Evolutionary conservation across 1,140 invertebrate species (phyloP), one percentile per base, ranked within the genome.

Genomic region (Oppia nitens): DNA sequence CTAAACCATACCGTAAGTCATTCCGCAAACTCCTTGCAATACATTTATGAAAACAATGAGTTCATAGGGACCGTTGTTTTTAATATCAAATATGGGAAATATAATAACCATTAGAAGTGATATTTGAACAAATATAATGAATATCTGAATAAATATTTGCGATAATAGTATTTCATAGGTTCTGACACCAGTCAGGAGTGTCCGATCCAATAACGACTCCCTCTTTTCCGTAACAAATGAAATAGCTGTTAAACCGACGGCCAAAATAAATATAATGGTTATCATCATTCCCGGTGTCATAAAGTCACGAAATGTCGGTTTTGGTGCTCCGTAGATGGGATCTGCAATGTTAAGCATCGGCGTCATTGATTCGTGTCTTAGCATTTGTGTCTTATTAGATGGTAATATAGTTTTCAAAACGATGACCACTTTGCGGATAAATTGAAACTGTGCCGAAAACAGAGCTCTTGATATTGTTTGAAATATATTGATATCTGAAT

Each of bases 271-370:
- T 1, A 91, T 86, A 67, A 94, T 92, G 17, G 87, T 40, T 61
- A 94, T 74, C 68, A 94, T 90, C 57, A 94, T 84, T 64, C 90
- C 91, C 45, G 91, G 90, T 27, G 90, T 88, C 61, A 93, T 90
- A 72, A 94, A 96, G 71, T 94, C 85, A 1, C 87, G 91, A 68
- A 93, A 94, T 69, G 29, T 27, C 11, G 55, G 50, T 1, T 57
- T 24, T 2, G 53, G 11, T 20, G 29, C 20, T 3, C 60, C 60
- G 24, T 61, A 61, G 17, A 61, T 40, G 11, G 60, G 53, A n/a
- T n/a, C n/a, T n/a, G n/a, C n/a, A n/a, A n/a, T n/a, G n/a, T n/a
- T n/a, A n/a, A n/a, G n/a, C n/a, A n/a, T n/a, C n/a, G n/a, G n/a
- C n/a, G n/a, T n/a, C n/a, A n/a, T n/a, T n/a, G n/a, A n/a, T n/a